Conservation (phyloP, 2,797 vertebrate species). For the Lophius americanus region DNA sequence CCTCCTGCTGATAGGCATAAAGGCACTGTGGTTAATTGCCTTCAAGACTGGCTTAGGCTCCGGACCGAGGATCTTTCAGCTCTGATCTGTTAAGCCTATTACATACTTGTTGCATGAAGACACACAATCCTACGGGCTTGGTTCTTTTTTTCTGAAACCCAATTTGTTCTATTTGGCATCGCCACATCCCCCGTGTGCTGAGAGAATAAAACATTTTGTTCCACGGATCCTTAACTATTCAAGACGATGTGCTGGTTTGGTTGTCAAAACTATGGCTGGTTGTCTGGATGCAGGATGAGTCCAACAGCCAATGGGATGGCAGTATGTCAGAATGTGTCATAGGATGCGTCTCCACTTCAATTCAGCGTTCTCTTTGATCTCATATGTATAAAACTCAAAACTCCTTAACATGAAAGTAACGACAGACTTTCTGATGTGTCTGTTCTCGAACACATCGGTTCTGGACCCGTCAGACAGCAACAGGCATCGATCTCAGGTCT, state of each 20-base stretch:
- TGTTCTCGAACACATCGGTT: neutral
- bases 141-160: constrained; percentile 42
- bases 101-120: constrained; percentile 72
- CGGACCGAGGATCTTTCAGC: constrained; percentile 60
- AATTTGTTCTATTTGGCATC: constrained; percentile 63
- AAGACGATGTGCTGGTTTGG: constrained; percentile 6
- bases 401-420: neutral
- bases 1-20: constrained; percentile 23
- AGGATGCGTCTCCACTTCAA: too few relatives aligned
- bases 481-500: neutral
- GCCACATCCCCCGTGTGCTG: constrained; percentile 24
- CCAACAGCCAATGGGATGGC: constrained; percentile 11
- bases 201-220: constrained; percentile 47
- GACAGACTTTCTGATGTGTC: neutral
- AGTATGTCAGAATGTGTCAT: neutral
- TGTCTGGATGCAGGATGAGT: neutral
- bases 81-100: constrained; percentile 78
- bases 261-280: constrained; percentile 11
- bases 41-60: constrained; percentile 63
- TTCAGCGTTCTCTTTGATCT: neutral
- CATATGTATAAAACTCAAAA: neutral
- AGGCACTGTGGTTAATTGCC: constrained; percentile 61
- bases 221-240: constrained; percentile 54
- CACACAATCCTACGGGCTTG: constrained; percentile 56
- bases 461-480: too few relatives aligned